Conservation (phyloP, 2,888 invertebrate genomes). For the Sipha maydis region DNA sequence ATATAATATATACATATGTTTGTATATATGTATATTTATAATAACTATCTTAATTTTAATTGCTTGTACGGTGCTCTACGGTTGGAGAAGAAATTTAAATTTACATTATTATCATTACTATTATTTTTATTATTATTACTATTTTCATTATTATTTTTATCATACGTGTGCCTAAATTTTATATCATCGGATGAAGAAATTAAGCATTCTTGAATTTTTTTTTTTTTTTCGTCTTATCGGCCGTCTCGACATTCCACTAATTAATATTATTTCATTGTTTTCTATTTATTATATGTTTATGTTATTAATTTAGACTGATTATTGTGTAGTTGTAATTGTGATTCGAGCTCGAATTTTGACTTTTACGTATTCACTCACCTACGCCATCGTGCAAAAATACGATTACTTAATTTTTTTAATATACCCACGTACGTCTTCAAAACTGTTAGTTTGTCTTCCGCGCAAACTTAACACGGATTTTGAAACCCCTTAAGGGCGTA, state of each 20-base stretch:
- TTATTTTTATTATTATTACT: slow-evolving; percentile 4
- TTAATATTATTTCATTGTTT: slow-evolving; percentile 20
- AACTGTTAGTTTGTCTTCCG: slow-evolving; percentile 41
- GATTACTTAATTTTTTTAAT: neutral
- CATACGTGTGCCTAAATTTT: neutral
- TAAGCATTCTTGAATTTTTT: neutral
- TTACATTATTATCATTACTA: neutral
- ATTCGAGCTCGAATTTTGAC: neutral
- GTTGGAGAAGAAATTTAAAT: slow-evolving; percentile 14
- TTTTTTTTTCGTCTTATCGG: neutral
- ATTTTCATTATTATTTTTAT: neutral
- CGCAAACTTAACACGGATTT: slow-evolving; percentile 41
- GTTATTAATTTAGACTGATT: slow-evolving; percentile 55
- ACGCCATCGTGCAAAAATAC: slow-evolving; percentile 22
- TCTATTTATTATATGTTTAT: slow-evolving; percentile 21
- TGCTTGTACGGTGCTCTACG: slow-evolving; percentile 29
- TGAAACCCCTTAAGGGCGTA: neutral
- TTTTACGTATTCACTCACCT: neutral
- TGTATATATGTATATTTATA: neutral
- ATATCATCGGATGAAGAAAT: neutral
- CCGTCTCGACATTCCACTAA: slow-evolving; percentile 43
- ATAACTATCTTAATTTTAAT: slow-evolving; percentile 1
- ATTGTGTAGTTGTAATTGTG: slow-evolving; percentile 53
- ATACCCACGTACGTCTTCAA: neutral
- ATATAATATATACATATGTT: neutral